These are phyloP conservation scores for Chaetodon trifascialis DNA, from an alignment of 2,113 vertebrate species.

Conservation along the genomic window DNA sequence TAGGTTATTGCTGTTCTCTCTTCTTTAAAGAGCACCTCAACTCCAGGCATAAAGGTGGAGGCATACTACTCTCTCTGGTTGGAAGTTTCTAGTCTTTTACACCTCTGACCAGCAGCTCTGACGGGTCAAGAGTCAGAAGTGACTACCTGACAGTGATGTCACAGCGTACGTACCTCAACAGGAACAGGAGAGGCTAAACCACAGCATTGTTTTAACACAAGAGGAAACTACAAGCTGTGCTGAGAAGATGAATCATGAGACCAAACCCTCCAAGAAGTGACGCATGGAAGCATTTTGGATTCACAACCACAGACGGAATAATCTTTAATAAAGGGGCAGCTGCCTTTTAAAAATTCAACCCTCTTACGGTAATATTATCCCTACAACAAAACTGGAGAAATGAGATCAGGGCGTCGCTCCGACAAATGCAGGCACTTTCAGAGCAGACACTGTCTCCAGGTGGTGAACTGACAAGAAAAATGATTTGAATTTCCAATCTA, in stretches of 20 bases:
- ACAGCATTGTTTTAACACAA: too few relatives aligned
- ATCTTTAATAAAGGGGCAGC: not conserved
- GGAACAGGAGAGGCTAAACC: too few relatives aligned
- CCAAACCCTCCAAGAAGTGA: not conserved
- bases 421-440: not conserved
- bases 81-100: too few relatives aligned
- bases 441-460: not conserved
- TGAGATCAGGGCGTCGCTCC: not conserved
- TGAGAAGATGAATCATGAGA: not conserved
- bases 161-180: too few relatives aligned
- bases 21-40: constrained; percentile 11
- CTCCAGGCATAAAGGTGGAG: not conserved
- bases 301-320: not conserved
- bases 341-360: not conserved
- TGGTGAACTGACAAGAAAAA: not conserved
- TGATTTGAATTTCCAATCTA: constrained; percentile 20
- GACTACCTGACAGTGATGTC: too few relatives aligned
- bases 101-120: too few relatives aligned
- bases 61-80: too few relatives aligned
- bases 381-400: not conserved
- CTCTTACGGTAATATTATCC: not conserved
- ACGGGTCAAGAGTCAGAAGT: too few relatives aligned
- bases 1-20: constrained; percentile 4
- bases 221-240: not conserved
- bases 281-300: not conserved